Evolutionary conservation across 2,797 vertebrate genomes (phyloP), one percentile per base, ranked within the genome.

Genomic region (Nyctibius grandis): DNA sequence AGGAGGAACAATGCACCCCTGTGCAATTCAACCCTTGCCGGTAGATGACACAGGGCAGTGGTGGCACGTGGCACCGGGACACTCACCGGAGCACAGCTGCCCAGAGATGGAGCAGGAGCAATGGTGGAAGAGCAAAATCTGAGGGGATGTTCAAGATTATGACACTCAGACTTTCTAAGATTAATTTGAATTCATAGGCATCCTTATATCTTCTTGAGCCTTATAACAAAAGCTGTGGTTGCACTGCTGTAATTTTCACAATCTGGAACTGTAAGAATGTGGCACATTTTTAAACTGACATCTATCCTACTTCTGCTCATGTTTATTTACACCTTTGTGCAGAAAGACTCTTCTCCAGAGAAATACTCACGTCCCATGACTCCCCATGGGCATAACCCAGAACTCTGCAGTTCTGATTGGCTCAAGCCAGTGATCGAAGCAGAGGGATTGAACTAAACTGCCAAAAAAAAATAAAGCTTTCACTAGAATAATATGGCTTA

Each of bases 41-140:
- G 67, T 40, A 44, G 91, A 42, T 0, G 5, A 29, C 60, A 29
- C 18, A 10, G 45, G 51, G 47, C 85, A 36, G 15, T 1, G 34
- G 84, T 92, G 81, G 50, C 65, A 75, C 5, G 0, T 44, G 72
- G 79, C 72, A 33, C 29, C 0, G 9, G 54, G 53, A 68, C 26
- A 28, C 34, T 28, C 6, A 0, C 6, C 25, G 0, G 0, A 54
- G 38, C 22, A 61, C 1, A 0, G 28, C 19, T 81, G 47, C 28
- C 56, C 16, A 3, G 8, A 5, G 47, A 15, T 4, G 44, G 38
- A 50, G 45, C 56, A 72, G 69, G 12, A 85, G 28, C 12, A 29
- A 19, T 1, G n/a, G 12, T 48, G 73, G 48, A 25, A 84, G n/a
- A 69, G 23, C 9, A 47, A 47, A 0, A 45, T 7, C 54, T 26